Percentiles rank a stretch among this genome's conserved stretches.
These are phyloP conservation scores for Bombycilla garrulus DNA, from an alignment of 2,113 vertebrate genomes.

Conservation along the genomic window DNA sequence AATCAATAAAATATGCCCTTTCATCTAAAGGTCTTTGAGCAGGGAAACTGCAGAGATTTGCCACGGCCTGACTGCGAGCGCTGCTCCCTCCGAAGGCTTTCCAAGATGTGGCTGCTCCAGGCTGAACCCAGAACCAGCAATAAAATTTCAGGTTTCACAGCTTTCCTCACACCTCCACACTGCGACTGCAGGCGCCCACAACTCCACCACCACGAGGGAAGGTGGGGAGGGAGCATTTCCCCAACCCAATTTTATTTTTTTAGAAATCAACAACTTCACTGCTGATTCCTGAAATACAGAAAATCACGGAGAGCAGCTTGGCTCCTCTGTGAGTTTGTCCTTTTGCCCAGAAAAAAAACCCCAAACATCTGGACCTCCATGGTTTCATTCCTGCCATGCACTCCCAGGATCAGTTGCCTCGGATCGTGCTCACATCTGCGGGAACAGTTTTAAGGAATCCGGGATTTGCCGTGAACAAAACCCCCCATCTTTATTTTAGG, in stretches of 20 bases:
- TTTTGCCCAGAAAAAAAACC: background rate
- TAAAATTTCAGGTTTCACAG: background rate
- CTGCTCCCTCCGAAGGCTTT: background rate
- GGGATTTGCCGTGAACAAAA: background rate
- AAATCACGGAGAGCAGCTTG: background rate
- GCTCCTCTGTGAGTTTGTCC: background rate
- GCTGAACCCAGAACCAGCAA: background rate
- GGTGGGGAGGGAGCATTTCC: background rate
- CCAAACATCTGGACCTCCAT: background rate
- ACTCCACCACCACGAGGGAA: background rate
- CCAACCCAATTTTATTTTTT: background rate
- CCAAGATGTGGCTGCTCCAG: background rate
- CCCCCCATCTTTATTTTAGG: background rate
- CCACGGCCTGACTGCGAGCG: background rate
- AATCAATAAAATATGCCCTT: slow-evolving; percentile 3
- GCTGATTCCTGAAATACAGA: background rate
- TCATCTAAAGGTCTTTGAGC: background rate
- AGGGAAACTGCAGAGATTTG: background rate
- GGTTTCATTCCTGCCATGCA: background rate
- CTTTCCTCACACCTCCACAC: background rate
- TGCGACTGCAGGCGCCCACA: background rate
- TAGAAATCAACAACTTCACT: background rate
- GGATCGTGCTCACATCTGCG: background rate
- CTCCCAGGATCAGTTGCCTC: background rate
- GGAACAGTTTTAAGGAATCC: background rate